Base-by-base conservation (phyloP, 2,113 vertebrate genomes). In the Vidua macroura region DNA sequence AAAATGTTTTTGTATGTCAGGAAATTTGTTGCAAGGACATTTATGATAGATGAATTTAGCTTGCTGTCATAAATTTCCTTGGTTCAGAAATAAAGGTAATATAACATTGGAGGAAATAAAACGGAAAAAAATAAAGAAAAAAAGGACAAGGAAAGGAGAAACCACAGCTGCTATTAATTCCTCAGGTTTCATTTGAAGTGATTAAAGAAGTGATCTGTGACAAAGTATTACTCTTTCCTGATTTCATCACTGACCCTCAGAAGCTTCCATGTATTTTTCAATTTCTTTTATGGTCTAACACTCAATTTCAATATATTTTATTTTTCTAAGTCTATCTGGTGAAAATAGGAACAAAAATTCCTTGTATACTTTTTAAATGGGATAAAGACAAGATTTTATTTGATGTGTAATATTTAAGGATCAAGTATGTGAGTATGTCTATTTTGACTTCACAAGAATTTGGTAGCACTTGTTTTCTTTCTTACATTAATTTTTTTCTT, bases 141-240 rank as follows among this genome's bases (percentile, higher is more conserved):
- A 70, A 33, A 80, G 28, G 55, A 15, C 31, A 72, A 48, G 39
- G 66, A 92, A 67, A 86, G 49, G 56, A 79, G 80, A 91, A 97
- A 87, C 28, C 49, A 68, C 53, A 66, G 44, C 19, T 90, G 55
- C 64, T 90, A 10, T 81, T 83, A 70, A 35, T 92, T 91, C 41
- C 53, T 85, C 39, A 89, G 66, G 44, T 91, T 86, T 93, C 74
- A 64, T 84, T 51, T 92, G 73, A 86, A 93, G 37, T 76, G 49
- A 84, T 74, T 78, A 89, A 94, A 94, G 56, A 95, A 91, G 62
- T 76, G 73, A 76, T 91, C 76, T 96, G 52, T 93, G 69, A 56
- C 74, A 46, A 86, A 75, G 37, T 52, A 49, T 56, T 92, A 56
- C 49, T 89, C 81, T 44, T 84, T 92, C n/a, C 28, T 48, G 44